Evolutionary conservation across 2,888 invertebrate genomes (phyloP).

Genomic region (Caenorhabditis plicata): DNA sequence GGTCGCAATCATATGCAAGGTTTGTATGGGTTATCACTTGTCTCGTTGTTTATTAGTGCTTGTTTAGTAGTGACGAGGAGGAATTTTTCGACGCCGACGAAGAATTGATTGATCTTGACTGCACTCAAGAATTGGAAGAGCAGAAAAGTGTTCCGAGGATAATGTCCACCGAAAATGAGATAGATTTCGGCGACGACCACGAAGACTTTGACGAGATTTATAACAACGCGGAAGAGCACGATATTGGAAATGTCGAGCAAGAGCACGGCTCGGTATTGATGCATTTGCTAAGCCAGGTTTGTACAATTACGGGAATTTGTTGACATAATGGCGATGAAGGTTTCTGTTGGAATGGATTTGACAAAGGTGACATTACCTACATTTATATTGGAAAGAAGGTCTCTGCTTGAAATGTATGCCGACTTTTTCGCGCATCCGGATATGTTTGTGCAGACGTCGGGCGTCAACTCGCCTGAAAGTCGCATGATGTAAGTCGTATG

Average conservation of each 20-base stretch:
- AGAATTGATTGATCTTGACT: slow-evolving; percentile 44
- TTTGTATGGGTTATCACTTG: slow-evolving; percentile 1
- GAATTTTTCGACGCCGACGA: slow-evolving; percentile 64
- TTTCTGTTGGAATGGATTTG: slow-evolving; percentile 98
- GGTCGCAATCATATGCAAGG: slow-evolving; percentile 32
- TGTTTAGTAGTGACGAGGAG: slow-evolving; percentile 70
- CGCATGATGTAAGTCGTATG: slow-evolving; percentile 56
- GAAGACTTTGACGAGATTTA: slow-evolving; percentile 68
- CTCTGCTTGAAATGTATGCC: slow-evolving; percentile 98
- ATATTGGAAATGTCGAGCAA: slow-evolving; percentile 77
- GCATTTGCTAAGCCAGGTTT: slow-evolving; percentile 86
- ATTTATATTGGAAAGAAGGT: slow-evolving; percentile 94
- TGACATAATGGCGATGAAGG: slow-evolving; percentile 66
- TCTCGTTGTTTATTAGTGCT: slow-evolving; percentile 1
- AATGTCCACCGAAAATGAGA: slow-evolving; percentile 32
- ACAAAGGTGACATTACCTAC: slow-evolving; percentile 98
- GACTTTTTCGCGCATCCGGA: slow-evolving; percentile 99
- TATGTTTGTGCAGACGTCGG: slow-evolving; percentile 80
- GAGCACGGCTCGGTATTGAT: slow-evolving; percentile 94
- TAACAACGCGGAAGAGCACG: slow-evolving; percentile 67
- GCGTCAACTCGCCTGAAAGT: slow-evolving; percentile 53
- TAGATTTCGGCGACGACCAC: slow-evolving; percentile 68
- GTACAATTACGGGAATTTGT: background rate
- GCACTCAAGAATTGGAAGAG: slow-evolving; percentile 9
- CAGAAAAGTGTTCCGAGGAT: background rate